phyloP scores from a whole-genome alignment of 2,888 invertebrate species.

The Thecocarcelia acutangulata region DNA sequence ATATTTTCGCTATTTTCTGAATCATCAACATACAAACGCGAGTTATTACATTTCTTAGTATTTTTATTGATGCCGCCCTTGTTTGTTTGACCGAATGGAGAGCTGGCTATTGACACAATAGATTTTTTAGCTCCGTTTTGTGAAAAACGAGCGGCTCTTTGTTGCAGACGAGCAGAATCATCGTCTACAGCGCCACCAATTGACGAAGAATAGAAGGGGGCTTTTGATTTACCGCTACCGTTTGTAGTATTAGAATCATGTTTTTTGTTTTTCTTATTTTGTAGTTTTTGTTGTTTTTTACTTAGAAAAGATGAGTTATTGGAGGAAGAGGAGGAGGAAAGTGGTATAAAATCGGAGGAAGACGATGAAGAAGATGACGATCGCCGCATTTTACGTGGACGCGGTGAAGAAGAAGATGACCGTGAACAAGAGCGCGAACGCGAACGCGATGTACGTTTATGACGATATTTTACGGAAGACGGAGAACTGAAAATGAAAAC shows the following conservation, averaged over 20 bases:
- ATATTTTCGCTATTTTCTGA: slow-evolving; percentile 84
- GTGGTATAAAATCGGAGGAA: slow-evolving; percentile 76
- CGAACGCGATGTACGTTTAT: slow-evolving; percentile 73
- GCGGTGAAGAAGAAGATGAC: slow-evolving; percentile 80
- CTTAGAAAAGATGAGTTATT: slow-evolving; percentile 69
- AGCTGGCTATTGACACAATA: slow-evolving; percentile 77
- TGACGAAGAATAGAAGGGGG: slow-evolving; percentile 86
- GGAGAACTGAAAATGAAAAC: slow-evolving; percentile 74
- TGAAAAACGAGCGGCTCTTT: slow-evolving; percentile 93
- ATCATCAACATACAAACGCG: slow-evolving; percentile 82
- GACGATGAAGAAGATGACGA: slow-evolving; percentile 75
- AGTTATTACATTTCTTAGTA: slow-evolving; percentile 64
- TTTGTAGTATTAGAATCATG: slow-evolving; percentile 44
- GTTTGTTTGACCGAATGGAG: slow-evolving; percentile 71
- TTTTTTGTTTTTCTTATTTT: slow-evolving; percentile 79
- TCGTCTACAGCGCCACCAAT: slow-evolving; percentile 86
- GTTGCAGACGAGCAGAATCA: slow-evolving; percentile 90
- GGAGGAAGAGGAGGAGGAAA: slow-evolving; percentile 73
- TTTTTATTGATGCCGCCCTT: slow-evolving; percentile 51
- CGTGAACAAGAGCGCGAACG: slow-evolving; percentile 75
- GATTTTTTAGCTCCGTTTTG: slow-evolving; percentile 76
- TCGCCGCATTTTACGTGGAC: slow-evolving; percentile 82
- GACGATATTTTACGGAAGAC: slow-evolving; percentile 74
- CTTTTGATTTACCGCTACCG: slow-evolving; percentile 81
- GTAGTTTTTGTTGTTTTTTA: slow-evolving; percentile 76